Evolutionary conservation across 2,113 vertebrate species (phyloP).

Genomic region (Diphyllodes magnificus): DNA sequence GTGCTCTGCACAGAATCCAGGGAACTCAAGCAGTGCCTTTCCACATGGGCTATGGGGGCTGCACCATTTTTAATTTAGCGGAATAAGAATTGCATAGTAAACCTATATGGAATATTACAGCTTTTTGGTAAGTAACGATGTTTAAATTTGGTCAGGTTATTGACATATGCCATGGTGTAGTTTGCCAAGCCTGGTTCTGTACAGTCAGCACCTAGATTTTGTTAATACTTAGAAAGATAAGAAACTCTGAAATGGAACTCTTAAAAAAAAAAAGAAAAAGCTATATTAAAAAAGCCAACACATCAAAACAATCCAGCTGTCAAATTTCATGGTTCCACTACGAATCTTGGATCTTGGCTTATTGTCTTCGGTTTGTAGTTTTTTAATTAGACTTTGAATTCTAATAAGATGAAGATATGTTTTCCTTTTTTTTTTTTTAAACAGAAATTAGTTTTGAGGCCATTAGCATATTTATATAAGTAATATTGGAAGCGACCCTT

Average conservation of each 20-base stretch:
- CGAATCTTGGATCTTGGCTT: background rate
- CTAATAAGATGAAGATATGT: background rate
- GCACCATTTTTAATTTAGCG: fast-evolving
- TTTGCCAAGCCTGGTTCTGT: background rate
- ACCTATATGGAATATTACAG: background rate
- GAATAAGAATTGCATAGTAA: background rate
- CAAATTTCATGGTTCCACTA: background rate
- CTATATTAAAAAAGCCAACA: background rate
- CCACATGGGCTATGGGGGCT: background rate
- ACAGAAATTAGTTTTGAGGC: background rate
- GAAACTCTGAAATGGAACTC: background rate
- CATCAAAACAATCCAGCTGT: background rate
- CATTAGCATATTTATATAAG: background rate
- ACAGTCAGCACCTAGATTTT: background rate
- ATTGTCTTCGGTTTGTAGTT: background rate
- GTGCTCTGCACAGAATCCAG: background rate
- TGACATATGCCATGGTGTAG: background rate
- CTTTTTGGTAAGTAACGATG: background rate
- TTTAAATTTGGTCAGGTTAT: background rate
- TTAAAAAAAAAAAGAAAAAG: background rate
- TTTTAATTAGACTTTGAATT: slow-evolving; percentile 7
- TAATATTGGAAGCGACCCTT: background rate
- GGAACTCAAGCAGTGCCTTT: background rate
- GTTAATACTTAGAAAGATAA: background rate
- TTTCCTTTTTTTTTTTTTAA: background rate